These are phyloP conservation scores for Drosophila subpulchrella DNA, from an alignment of 1,140 invertebrate species.

Conservation along the genomic window DNA sequence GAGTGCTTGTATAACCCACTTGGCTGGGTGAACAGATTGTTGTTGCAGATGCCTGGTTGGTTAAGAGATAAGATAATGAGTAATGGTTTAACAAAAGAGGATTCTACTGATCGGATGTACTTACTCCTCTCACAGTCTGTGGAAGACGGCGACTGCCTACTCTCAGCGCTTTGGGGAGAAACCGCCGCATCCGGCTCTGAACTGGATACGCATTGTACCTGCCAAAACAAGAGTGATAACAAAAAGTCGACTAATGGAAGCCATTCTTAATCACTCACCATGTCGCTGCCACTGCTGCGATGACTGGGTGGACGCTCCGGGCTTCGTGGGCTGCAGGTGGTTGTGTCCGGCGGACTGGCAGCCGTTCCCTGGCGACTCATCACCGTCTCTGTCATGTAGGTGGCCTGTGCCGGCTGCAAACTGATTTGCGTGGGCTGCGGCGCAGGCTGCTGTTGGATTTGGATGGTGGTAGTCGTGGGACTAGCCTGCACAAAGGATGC, in stretches of 20 bases:
- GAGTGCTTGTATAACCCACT: conserved; percentile 74
- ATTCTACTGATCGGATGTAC: not conserved
- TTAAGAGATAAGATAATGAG: not conserved
- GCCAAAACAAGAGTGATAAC: conserved; percentile 62
- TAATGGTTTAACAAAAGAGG: too few relatives aligned
- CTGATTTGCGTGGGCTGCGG: conserved; percentile 50
- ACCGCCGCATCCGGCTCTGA: conserved; percentile 90
- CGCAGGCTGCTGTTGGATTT: conserved; percentile 81
- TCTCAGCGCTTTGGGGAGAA: conserved; percentile 75
- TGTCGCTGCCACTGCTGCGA: conserved; percentile 83
- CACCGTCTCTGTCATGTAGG: conserved; percentile 65
- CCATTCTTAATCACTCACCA: conserved; percentile 45
- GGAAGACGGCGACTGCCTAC: conserved; percentile 77
- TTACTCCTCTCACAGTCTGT: conserved; percentile 79
- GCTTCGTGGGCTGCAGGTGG: conserved; percentile 89
- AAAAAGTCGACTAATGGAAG: not conserved
- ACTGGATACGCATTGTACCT: conserved; percentile 94
- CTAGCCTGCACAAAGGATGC: conserved; percentile 88
- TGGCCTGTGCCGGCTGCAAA: conserved; percentile 56
- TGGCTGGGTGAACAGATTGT: conserved; percentile 64
- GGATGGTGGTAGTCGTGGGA: conserved; percentile 85
- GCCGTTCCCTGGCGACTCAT: conserved; percentile 83
- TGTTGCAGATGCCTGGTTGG: conserved; percentile 37
- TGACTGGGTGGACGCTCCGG: conserved; percentile 80
- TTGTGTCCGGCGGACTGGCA: conserved; percentile 90